Base-by-base conservation (phyloP, 2,888 invertebrate species). In the Thelaira solivaga region DNA sequence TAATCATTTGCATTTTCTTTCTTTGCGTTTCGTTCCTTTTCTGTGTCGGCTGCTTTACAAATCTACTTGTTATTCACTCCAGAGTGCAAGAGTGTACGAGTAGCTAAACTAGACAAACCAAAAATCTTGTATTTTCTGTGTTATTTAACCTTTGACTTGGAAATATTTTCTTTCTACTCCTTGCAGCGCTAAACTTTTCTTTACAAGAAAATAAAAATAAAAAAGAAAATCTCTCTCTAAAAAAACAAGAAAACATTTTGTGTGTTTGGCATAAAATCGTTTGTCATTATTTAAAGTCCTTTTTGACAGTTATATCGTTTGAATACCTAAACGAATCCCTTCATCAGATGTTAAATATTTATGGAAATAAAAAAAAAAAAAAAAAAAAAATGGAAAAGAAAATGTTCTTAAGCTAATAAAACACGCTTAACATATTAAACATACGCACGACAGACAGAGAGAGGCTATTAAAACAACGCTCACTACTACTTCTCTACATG, bases 221-320 rank as follows among this genome's bases (percentile, higher is more conserved):
- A 72, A 31, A 59, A n/a, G n/a, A n/a, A n/a, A n/a, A n/a, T 59
- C n/a, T 43, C 10, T 59, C 16, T 26, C 1, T 5, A 41, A 41
- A 24, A 61, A 61, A 34, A 53, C 2, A 34, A 41, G 34, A 76
- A 53, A 57, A 4, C 55, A 72, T 31, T 51, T 51, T 74, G 68
- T 69, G 69, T 24, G 59, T 59, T 71, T 65, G 74, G 75, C 80
- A 80, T 74, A 79, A 80, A 81, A 83, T 86, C 87, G 86, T 86
- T 86, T 87, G 87, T 87, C 87, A 86, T 87, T 86, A 86, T 86
- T 86, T 83, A 84, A 86, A 84, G 82, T 85, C 86, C 84, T 82
- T 83, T 82, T 76, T 86, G 87, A 87, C 87, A 84, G 84, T 82
- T 82, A 83, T 86, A 78, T 78, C 74, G 67, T 62, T 82, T 62